phyloP scores from a whole-genome alignment of 2,888 invertebrate species.

The Acholoe squamosa region DNA sequence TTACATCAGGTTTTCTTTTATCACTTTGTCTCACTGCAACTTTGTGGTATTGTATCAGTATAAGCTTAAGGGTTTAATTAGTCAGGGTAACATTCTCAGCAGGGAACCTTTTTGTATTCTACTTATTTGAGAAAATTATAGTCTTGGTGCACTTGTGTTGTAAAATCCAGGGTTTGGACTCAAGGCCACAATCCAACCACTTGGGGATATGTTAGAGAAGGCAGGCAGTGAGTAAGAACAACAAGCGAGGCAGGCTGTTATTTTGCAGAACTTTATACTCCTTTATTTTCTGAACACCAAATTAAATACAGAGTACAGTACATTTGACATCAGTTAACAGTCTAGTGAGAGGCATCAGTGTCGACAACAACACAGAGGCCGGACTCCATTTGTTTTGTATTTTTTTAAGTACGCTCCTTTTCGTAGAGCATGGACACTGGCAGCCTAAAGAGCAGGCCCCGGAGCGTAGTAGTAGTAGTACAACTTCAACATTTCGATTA shows the following conservation, averaged over 20 bases:
- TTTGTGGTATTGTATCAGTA: too few relatives aligned
- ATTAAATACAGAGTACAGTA: constrained; percentile 63
- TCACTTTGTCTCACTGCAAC: too few relatives aligned
- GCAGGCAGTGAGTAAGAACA: constrained; percentile 43
- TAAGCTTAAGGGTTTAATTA: too few relatives aligned
- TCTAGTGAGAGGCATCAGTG: constrained; percentile 42
- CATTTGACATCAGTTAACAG: constrained; percentile 60
- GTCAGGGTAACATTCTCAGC: too few relatives aligned
- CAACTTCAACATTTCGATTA: constrained; percentile 59
- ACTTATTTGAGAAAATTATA: neutral
- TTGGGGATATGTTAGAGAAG: neutral
- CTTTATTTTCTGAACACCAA: constrained; percentile 63
- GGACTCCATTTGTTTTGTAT: neutral
- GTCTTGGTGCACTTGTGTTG: neutral
- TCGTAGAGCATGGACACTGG: neutral
- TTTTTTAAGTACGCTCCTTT: neutral
- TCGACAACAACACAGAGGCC: constrained; percentile 15
- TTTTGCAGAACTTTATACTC: constrained; percentile 62
- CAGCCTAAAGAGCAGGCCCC: neutral
- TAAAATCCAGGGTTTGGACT: neutral
- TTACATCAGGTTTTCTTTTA: too few relatives aligned
- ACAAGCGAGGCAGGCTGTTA: constrained; percentile 55
- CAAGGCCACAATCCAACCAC: neutral
- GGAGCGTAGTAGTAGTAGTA: neutral
- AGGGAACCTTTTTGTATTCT: too few relatives aligned